Evolutionary conservation across 2,888 invertebrate species (phyloP).

Genomic region (Stenichneumon culpator): DNA sequence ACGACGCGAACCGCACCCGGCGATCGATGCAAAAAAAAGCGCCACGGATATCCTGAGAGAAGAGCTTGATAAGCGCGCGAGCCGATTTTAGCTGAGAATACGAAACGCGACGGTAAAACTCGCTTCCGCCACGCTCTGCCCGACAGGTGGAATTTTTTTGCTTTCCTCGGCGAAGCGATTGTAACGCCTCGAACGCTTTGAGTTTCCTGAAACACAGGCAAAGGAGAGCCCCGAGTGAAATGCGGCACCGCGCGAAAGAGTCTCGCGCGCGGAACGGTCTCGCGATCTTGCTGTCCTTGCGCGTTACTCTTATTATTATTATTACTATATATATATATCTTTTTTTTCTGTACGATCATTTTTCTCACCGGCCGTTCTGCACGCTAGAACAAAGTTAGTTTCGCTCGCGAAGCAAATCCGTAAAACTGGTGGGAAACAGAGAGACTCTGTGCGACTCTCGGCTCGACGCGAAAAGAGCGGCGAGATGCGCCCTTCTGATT

Average conservation of each 20-base stretch:
- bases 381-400: slow-evolving; percentile 30
- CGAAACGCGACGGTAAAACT: slow-evolving; percentile 17
- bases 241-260: slow-evolving; percentile 22
- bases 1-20: not conserved
- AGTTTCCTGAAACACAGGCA: slow-evolving; percentile 55
- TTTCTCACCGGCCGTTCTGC: slow-evolving; percentile 9
- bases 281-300: slow-evolving; percentile 64
- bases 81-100: not conserved
- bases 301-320: slow-evolving; percentile 35
- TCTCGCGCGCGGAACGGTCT: slow-evolving; percentile 33
- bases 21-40: not conserved
- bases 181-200: slow-evolving; percentile 40
- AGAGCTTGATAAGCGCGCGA: not conserved
- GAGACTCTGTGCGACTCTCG: not conserved
- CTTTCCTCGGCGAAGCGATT: slow-evolving; percentile 28
- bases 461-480: not conserved
- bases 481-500: not conserved
- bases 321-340: not conserved
- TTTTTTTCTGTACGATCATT: slow-evolving; percentile 9
- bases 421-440: not conserved
- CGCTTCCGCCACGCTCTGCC: slow-evolving; percentile 39
- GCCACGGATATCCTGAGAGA: not conserved
- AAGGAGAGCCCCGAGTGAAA: slow-evolving; percentile 44
- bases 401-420: not conserved
- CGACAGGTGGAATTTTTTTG: slow-evolving; percentile 41